phyloP scores from a whole-genome alignment of 2,113 vertebrate species.

The Callipepla californica region DNA sequence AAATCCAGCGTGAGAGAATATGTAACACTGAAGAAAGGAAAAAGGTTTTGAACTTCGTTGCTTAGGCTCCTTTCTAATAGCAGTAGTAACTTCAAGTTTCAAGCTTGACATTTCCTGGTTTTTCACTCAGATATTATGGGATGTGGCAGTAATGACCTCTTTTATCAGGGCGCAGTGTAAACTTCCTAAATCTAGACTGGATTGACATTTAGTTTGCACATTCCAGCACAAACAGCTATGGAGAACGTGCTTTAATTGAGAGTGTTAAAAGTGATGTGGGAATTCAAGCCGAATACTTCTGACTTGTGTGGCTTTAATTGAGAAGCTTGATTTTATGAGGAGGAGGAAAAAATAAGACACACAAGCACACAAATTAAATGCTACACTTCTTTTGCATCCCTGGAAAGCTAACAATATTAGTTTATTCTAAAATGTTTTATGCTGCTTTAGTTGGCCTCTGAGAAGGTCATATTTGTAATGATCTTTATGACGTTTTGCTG shows the following conservation, averaged over 20 bases:
- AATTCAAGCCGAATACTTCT: slow-evolving; percentile 21
- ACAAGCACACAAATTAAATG: not conserved
- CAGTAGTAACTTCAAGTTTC: not conserved
- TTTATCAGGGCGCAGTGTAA: slow-evolving; percentile 8
- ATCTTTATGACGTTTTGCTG: not conserved
- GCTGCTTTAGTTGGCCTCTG: not conserved
- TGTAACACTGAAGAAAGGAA: not conserved
- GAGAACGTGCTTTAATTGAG: not conserved
- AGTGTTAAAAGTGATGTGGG: slow-evolving; percentile 2
- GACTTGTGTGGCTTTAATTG: slow-evolving; percentile 39
- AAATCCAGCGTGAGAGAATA: not conserved
- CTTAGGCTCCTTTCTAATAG: not conserved
- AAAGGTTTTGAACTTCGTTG: not conserved
- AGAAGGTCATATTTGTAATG: not conserved
- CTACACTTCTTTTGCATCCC: not conserved
- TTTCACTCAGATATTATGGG: not conserved
- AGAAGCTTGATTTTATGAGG: not conserved
- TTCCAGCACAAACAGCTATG: not conserved
- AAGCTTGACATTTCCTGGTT: not conserved
- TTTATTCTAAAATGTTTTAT: not conserved
- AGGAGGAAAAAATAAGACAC: not conserved
- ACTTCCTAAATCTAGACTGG: slow-evolving; percentile 5
- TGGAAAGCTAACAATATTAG: not conserved
- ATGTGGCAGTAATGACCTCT: slow-evolving; percentile 27
- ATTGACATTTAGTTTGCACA: not conserved